These are phyloP conservation scores for Pocillopora meandrina DNA, from an alignment of 92 coral and sea anemone genomes.

Conservation along the genomic window DNA sequence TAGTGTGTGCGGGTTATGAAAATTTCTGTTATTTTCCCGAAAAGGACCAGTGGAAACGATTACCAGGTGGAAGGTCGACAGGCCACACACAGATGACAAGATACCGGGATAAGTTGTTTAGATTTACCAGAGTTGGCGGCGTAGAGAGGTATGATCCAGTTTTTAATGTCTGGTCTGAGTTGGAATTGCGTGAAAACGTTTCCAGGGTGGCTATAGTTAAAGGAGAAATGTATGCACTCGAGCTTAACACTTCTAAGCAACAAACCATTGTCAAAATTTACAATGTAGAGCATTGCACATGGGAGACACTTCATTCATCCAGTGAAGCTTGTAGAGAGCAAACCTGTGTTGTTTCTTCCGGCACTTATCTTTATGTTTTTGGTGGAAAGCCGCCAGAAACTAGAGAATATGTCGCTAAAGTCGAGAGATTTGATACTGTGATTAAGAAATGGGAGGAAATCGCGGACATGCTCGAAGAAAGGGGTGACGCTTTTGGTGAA, in stretches of 20 bases:
- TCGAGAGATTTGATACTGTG: not conserved
- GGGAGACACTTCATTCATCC: constrained; percentile 8
- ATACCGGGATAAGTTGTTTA: constrained; percentile 2
- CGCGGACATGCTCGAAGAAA: not conserved
- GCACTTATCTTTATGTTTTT: constrained; percentile 1
- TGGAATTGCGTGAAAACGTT: not conserved
- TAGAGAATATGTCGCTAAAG: too few relatives aligned
- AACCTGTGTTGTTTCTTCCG: not conserved
- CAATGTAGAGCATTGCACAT: not conserved
- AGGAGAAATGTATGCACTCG: not conserved
- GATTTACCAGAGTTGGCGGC: not conserved
- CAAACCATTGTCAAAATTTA: not conserved
- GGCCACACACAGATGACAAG: not conserved
- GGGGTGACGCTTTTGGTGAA: not conserved
- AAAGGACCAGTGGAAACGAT: not conserved
- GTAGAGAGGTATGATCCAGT: constrained; percentile 12
- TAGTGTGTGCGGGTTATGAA: not conserved
- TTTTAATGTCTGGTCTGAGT: not conserved
- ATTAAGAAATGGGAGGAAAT: not conserved
- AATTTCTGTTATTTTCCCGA: not conserved
- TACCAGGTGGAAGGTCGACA: not conserved
- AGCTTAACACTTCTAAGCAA: not conserved
- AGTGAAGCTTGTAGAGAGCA: not conserved
- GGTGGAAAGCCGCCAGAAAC: not conserved
- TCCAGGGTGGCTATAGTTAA: not conserved